A percentile compares a stretch with the other conserved stretches of the same genome.
These are phyloP conservation scores for Catocala sponsa DNA, from an alignment of 2,888 invertebrate species.

Conservation along the genomic window DNA sequence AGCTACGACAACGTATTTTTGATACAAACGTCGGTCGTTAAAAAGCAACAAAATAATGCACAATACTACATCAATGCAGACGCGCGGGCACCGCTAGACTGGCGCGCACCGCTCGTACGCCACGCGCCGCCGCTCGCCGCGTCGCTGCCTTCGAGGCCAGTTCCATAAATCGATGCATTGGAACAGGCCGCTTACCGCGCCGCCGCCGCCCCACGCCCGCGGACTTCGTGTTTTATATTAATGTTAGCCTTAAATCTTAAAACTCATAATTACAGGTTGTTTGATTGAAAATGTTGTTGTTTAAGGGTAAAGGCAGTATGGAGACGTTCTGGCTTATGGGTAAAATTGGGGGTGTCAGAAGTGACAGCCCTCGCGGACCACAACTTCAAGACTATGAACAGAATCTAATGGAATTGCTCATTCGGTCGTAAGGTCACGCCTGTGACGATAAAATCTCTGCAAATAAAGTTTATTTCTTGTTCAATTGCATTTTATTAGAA, in stretches of 20 bases:
- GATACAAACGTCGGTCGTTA: background rate
- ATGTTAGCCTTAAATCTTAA: too few species aligned
- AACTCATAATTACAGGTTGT: too few species aligned
- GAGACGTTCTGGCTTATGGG: constrained; percentile 86
- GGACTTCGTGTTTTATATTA: too few species aligned
- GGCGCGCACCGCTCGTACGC: too few species aligned
- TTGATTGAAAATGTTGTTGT: constrained; percentile 12
- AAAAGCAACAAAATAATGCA: too few species aligned
- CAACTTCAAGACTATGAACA: constrained; percentile 77
- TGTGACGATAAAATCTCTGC: constrained; percentile 21
- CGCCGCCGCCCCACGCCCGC: too few species aligned
- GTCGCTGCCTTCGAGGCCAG: too few species aligned
- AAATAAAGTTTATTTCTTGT: constrained; percentile 50
- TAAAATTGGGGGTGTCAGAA: constrained; percentile 67
- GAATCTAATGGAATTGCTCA: constrained; percentile 76
- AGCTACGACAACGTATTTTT: background rate
- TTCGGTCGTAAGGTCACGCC: constrained; percentile 53
- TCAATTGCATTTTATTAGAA: constrained; percentile 16
- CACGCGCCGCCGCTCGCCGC: too few species aligned
- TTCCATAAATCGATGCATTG: too few species aligned
- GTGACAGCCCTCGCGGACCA: constrained; percentile 68
- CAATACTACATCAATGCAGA: too few species aligned
- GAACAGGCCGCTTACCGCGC: too few species aligned
- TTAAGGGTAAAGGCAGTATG: constrained; percentile 87
- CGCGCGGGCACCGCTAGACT: too few species aligned